phyloP scores from a whole-genome alignment of 2,113 vertebrate species.

The Bostrychus sinensis region DNA sequence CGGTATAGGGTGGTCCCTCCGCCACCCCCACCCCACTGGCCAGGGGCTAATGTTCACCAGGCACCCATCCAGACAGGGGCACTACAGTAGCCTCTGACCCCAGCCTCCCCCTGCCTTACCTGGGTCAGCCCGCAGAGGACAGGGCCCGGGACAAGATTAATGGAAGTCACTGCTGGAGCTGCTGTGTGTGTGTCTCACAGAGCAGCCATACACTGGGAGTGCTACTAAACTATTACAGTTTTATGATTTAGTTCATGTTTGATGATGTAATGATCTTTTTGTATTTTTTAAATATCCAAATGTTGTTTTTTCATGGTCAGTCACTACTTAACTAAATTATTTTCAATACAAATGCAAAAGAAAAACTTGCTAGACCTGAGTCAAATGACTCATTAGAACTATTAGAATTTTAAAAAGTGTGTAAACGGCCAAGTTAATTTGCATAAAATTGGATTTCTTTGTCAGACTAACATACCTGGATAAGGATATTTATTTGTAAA shows the following conservation, averaged over 20 bases:
- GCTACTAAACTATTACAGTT: neutral
- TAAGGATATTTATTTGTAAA: too few relatives aligned
- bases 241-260: neutral
- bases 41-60: slow-evolving; percentile 70
- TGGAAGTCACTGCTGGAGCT: slow-evolving; percentile 56
- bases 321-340: too few relatives aligned
- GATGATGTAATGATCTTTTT: too few relatives aligned
- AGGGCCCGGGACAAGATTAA: slow-evolving; percentile 71
- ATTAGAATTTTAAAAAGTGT: too few relatives aligned
- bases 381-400: too few relatives aligned
- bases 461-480: too few relatives aligned
- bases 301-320: too few relatives aligned
- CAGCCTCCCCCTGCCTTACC: slow-evolving; percentile 60
- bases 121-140: slow-evolving; percentile 72
- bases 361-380: too few relatives aligned
- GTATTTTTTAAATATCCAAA: too few relatives aligned
- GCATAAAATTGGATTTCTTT: too few relatives aligned
- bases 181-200: slow-evolving; percentile 53
- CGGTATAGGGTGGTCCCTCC: slow-evolving; percentile 53
- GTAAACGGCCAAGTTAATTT: too few relatives aligned
- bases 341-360: too few relatives aligned
- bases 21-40: slow-evolving; percentile 40
- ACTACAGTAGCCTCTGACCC: slow-evolving; percentile 64
- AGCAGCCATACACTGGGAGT: slow-evolving; percentile 4
- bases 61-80: slow-evolving; percentile 59